Conservation (phyloP, 1,140 invertebrate species). For the Triops cancriformis region DNA sequence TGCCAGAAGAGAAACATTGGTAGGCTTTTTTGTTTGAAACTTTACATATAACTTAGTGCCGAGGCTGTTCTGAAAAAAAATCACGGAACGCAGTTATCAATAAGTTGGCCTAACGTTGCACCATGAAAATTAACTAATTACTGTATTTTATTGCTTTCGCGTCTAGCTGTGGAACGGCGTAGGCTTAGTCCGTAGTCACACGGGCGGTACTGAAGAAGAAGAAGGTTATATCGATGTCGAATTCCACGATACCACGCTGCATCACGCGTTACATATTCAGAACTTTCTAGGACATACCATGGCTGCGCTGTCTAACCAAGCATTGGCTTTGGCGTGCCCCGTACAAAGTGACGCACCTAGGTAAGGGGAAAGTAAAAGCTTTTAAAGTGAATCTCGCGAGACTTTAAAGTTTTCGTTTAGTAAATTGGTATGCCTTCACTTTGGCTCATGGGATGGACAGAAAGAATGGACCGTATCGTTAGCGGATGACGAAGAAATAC, state of each 20-base stretch:
- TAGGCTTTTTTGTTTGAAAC: too few relatives aligned
- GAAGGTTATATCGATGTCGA: conserved; percentile 77
- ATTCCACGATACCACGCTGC: conserved; percentile 82
- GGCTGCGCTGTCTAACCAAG: conserved; percentile 69
- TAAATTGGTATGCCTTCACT: conserved; percentile 63
- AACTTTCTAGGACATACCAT: conserved; percentile 71
- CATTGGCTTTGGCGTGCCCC: conserved; percentile 67
- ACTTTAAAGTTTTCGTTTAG: conserved; percentile 38
- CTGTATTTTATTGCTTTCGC: conserved; percentile 17
- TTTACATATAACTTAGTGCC: too few relatives aligned
- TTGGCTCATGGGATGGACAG: conserved; percentile 63
- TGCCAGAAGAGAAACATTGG: too few relatives aligned
- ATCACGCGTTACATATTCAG: conserved; percentile 80
- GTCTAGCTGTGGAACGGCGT: conserved; percentile 72
- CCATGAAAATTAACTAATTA: too few relatives aligned
- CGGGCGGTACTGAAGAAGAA: conserved; percentile 56
- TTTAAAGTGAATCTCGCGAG: conserved; percentile 29
- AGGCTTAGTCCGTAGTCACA: conserved; percentile 67
- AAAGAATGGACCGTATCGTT: conserved; percentile 80
- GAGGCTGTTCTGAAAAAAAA: too few relatives aligned
- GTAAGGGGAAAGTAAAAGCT: conserved; percentile 33
- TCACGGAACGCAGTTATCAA: too few relatives aligned
- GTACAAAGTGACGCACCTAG: conserved; percentile 45
- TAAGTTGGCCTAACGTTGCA: too few relatives aligned
- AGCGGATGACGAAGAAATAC: conserved; percentile 63